phyloP scores from a whole-genome alignment of 2,888 invertebrate species.

The Ctenicera cuprea region DNA sequence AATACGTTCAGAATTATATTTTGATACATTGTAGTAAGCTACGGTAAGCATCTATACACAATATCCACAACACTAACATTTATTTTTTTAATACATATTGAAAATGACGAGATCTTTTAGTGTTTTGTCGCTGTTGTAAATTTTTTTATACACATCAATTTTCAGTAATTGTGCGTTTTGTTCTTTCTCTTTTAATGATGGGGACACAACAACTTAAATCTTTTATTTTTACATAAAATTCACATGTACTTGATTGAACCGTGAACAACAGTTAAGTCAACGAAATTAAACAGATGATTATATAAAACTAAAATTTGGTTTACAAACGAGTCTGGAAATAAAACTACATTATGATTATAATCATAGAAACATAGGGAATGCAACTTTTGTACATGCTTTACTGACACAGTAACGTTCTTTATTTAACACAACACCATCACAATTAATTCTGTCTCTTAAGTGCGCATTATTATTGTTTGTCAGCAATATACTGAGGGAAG shows the following conservation, averaged over 20 bases:
- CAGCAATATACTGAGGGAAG: conserved; percentile 40
- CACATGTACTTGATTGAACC: conserved; percentile 11
- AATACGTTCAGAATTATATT: too few relatives aligned
- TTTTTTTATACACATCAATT: too few relatives aligned
- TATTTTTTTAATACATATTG: too few relatives aligned
- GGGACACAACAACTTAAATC: conserved; percentile 43
- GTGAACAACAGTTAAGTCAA: not conserved
- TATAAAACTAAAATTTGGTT: conserved; percentile 8
- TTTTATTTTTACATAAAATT: conserved; percentile 14
- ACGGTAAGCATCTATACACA: too few relatives aligned
- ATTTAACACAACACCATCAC: conserved; percentile 36
- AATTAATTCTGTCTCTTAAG: conserved; percentile 15
- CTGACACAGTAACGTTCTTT: conserved; percentile 32
- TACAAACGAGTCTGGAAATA: conserved; percentile 16
- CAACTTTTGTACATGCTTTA: conserved; percentile 23
- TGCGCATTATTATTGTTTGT: conserved; percentile 38
- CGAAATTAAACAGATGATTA: not conserved
- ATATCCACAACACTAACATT: too few relatives aligned
- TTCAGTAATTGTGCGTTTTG: not conserved
- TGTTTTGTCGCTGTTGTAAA: too few relatives aligned
- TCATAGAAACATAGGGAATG: conserved; percentile 15
- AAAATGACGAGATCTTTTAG: too few relatives aligned
- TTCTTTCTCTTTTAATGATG: conserved; percentile 1
- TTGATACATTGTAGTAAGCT: too few relatives aligned
- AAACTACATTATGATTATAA: conserved; percentile 16